phyloP scores from a whole-genome alignment of 2,888 invertebrate species.

The Branchipolynoe longqiensis region DNA sequence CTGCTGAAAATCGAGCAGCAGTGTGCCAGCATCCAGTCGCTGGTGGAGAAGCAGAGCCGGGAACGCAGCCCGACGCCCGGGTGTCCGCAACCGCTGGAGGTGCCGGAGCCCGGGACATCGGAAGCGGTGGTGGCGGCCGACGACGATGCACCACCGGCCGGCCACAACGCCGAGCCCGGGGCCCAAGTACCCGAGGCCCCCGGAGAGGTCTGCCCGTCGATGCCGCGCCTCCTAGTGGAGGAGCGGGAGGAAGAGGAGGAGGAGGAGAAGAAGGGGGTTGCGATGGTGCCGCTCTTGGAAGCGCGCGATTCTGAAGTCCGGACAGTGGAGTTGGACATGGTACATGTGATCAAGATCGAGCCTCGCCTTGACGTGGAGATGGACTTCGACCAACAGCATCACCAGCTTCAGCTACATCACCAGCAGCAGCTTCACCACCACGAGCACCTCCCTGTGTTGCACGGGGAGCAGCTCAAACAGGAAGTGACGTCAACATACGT shows the following conservation, averaged over 20 bases:
- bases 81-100: too few species aligned
- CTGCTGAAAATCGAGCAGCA: constrained; percentile 83
- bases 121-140: not conserved
- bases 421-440: constrained; percentile 16
- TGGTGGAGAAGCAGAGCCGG: constrained; percentile 58
- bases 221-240: not conserved
- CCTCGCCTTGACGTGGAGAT: constrained; percentile 36
- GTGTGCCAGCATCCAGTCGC: constrained; percentile 82
- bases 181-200: constrained; percentile 16
- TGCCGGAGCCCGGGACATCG: not conserved
- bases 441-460: not conserved
- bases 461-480: constrained; percentile 8
- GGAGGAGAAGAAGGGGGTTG: not conserved
- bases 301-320: not conserved
- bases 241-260: not conserved
- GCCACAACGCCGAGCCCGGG: not conserved
- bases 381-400: not conserved
- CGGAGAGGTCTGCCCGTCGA: not conserved
- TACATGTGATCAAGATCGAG: constrained; percentile 36
- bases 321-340: constrained; percentile 57
- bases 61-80: constrained; percentile 27
- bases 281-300: too few species aligned
- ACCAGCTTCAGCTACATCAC: not conserved
- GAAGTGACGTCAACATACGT: not conserved
- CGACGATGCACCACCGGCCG: not conserved